These are phyloP conservation scores for Acleris cristana DNA, from an alignment of 2,888 invertebrate genomes.

Conservation along the genomic window DNA sequence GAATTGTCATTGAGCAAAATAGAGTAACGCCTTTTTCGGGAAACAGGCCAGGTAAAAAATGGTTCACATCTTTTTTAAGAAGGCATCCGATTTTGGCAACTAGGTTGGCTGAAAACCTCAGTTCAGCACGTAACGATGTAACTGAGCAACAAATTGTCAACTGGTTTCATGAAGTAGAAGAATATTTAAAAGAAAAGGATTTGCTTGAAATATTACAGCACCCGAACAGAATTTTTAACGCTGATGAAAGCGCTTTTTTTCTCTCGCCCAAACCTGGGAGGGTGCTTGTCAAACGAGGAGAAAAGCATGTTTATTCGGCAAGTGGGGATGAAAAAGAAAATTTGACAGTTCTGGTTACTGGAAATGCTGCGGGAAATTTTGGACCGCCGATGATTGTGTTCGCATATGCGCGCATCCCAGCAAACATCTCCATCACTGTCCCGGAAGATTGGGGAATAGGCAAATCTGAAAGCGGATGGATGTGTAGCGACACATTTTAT, in stretches of 20 bases:
- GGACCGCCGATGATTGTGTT: slow-evolving; percentile 45
- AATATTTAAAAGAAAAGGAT: slow-evolving; percentile 9
- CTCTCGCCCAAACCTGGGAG: too few species aligned
- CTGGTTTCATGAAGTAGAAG: slow-evolving; percentile 6
- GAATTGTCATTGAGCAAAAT: neutral
- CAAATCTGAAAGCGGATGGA: slow-evolving; percentile 22
- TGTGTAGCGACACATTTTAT: slow-evolving; percentile 28
- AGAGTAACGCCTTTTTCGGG: neutral
- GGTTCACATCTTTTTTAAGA: too few species aligned
- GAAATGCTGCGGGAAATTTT: slow-evolving; percentile 43
- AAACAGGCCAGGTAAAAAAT: too few species aligned
- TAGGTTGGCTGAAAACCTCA: neutral
- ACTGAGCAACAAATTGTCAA: slow-evolving; percentile 14
- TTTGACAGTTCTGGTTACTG: slow-evolving; percentile 43
- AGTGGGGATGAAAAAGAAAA: slow-evolving; percentile 47
- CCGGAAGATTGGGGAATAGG: slow-evolving; percentile 39
- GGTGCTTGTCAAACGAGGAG: too few species aligned
- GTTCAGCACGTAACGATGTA: neutral
- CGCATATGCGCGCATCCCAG: slow-evolving; percentile 39
- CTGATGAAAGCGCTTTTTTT: too few species aligned
- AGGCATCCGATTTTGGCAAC: too few species aligned
- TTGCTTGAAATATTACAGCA: slow-evolving; percentile 10
- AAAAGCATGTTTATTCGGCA: too few species aligned
- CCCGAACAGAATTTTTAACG: too few species aligned
- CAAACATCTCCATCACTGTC: slow-evolving; percentile 37